Percentiles rank a stretch among this genome's conserved stretches.
These are phyloP conservation scores for Heliopora coerulea DNA, from an alignment of 92 coral and sea anemone genomes.

Conservation along the genomic window DNA sequence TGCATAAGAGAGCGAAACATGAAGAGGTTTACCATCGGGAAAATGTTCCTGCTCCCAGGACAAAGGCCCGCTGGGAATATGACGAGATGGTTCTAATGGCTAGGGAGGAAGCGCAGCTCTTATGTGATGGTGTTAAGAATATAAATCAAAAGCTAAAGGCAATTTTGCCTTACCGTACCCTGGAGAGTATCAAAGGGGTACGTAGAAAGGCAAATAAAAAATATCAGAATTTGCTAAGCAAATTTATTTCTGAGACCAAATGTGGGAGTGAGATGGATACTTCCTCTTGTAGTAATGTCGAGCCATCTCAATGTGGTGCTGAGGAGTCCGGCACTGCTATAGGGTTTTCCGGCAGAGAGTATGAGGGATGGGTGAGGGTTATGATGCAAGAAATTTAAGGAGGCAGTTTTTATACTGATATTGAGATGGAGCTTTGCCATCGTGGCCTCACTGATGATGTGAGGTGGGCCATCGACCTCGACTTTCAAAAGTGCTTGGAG, in stretches of 20 bases:
- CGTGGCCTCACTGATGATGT: too few relatives aligned
- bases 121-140: not conserved
- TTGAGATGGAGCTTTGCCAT: too few relatives aligned
- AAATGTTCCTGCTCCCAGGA: constrained; percentile 19
- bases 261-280: too few relatives aligned
- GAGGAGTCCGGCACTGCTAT: too few relatives aligned
- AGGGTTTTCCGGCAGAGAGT: too few relatives aligned
- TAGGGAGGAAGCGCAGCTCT: not conserved
- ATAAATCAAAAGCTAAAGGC: not conserved
- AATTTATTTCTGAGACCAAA: not conserved
- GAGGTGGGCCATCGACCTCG: too few relatives aligned
- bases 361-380: too few relatives aligned
- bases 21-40: constrained; percentile 18
- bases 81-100: constrained; percentile 53
- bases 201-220: not conserved
- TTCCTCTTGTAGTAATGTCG: too few relatives aligned
- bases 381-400: too few relatives aligned
- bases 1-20: constrained; percentile 24
- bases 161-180: constrained; percentile 11
- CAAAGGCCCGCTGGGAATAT: constrained; percentile 38
- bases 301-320: too few relatives aligned
- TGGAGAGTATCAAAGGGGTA: constrained; percentile 9
- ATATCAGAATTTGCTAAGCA: not conserved
- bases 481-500: too few relatives aligned
- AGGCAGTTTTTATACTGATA: too few relatives aligned